A percentile compares a stretch with the other conserved stretches of the same genome.
Conservation (phyloP, 1,140 invertebrate genomes). For the Saxidomus purpurata region DNA sequence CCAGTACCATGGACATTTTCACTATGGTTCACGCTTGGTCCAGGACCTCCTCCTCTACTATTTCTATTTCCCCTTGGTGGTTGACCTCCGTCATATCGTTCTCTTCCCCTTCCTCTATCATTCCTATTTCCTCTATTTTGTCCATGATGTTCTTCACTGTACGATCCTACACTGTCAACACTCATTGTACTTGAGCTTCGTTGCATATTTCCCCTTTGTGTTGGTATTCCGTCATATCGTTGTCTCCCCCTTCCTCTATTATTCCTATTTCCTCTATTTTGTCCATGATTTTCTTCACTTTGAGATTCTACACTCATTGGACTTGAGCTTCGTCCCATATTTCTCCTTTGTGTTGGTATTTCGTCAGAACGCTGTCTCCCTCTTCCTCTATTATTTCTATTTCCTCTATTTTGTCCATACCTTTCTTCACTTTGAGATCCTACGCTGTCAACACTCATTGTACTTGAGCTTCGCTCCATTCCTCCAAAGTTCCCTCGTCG, state of each 20-base stretch:
- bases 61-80: too few relatives aligned
- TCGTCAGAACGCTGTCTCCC: background rate
- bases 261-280: background rate
- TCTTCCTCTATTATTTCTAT: slow-evolving; percentile 3
- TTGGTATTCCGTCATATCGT: background rate
- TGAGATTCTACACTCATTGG: background rate
- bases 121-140: background rate
- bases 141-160: background rate
- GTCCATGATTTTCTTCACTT: background rate
- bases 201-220: too few relatives aligned
- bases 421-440: background rate
- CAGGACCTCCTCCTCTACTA: background rate
- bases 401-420: background rate
- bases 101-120: slow-evolving; percentile 6
- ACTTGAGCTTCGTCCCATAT: background rate
- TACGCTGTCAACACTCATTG: background rate
- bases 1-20: too few relatives aligned
- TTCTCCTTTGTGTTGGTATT: too few relatives aligned
- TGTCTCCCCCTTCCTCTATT: slow-evolving; percentile 10
- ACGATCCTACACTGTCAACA: background rate
- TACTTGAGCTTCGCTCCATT: background rate
- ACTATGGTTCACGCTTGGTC: too few relatives aligned
- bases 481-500: background rate
- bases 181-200: background rate
- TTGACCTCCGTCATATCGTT: background rate